A percentile compares a stretch with the other conserved stretches of the same genome.
Evolutionary conservation across 1,140 invertebrate species (phyloP).

Genomic region (Euura lappo): DNA sequence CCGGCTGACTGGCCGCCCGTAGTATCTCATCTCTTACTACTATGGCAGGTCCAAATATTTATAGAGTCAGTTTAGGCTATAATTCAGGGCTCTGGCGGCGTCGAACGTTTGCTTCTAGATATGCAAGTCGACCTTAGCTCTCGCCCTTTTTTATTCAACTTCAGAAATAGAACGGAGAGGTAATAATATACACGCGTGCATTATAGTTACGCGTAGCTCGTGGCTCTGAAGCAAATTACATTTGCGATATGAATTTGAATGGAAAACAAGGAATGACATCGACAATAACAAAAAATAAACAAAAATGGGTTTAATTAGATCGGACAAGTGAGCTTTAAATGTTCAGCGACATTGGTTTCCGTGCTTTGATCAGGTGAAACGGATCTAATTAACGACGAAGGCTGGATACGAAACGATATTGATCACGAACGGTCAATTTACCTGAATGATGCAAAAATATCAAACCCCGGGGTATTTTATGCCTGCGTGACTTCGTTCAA

Average conservation of each 20-base stretch:
- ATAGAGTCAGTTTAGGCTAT: neutral
- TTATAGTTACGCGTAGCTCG: no score
- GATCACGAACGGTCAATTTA: conserved; percentile 3
- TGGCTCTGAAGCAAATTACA: no score
- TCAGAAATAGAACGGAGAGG: no score
- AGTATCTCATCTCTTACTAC: neutral
- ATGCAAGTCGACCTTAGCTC: neutral
- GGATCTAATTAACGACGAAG: neutral
- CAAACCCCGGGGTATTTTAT: no score
- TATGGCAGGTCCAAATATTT: neutral
- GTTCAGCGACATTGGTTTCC: neutral
- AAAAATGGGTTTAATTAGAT: neutral
- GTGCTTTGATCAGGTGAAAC: neutral
- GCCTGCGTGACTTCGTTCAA: no score
- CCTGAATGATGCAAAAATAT: neutral
- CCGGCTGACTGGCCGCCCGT: neutral
- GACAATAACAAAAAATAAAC: no score
- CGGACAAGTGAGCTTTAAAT: neutral
- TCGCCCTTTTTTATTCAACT: neutral
- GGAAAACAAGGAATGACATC: no score
- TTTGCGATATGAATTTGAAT: no score
- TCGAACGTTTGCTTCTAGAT: neutral
- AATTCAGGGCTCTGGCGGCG: neutral
- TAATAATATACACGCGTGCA: no score
- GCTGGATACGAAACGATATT: neutral